Evolutionary conservation across 2,113 vertebrate species (phyloP).

Genomic region (Trinectes maculatus): DNA sequence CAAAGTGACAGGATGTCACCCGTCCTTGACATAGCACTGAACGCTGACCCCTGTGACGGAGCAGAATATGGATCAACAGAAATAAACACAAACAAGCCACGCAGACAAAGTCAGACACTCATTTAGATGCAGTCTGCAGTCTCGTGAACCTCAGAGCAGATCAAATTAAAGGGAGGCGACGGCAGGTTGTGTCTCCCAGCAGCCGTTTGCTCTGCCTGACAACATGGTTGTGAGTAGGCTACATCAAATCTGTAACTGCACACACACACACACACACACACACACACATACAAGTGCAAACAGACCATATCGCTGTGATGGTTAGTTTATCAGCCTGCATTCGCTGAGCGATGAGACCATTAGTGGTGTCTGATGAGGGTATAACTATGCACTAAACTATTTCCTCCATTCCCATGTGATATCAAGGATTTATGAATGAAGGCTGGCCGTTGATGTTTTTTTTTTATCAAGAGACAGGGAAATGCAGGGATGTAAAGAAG

Average conservation of each 20-base stretch:
- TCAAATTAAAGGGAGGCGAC: constrained; percentile 8
- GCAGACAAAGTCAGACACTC: constrained; percentile 1
- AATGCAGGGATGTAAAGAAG: too few relatives aligned
- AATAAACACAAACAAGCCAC: constrained; percentile 23
- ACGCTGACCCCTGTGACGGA: constrained; percentile 46
- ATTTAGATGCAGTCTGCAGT: constrained; percentile 1
- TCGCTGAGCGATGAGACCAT: background rate
- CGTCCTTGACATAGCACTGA: constrained; percentile 50
- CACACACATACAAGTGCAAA: too few relatives aligned
- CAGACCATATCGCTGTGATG: too few relatives aligned
- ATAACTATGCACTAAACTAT: background rate
- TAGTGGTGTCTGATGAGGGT: constrained; percentile 1
- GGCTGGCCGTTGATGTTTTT: constrained; percentile 14
- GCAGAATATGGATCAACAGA: constrained; percentile 8
- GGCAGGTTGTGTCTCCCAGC: background rate
- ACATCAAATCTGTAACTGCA: constrained; percentile 43
- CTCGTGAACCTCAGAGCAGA: constrained; percentile 12
- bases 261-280: constrained; percentile 26
- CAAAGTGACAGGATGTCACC: constrained; percentile 51
- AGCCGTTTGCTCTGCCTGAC: constrained; percentile 35
- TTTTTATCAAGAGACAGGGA: too few relatives aligned
- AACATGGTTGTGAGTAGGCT: too few relatives aligned
- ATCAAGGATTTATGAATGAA: constrained; percentile 61
- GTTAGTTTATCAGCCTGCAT: constrained; percentile 2
- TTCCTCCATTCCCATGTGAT: constrained; percentile 9